Conservation (phyloP, 2,888 invertebrate species). For the Scaptomyza caliginosa region DNA sequence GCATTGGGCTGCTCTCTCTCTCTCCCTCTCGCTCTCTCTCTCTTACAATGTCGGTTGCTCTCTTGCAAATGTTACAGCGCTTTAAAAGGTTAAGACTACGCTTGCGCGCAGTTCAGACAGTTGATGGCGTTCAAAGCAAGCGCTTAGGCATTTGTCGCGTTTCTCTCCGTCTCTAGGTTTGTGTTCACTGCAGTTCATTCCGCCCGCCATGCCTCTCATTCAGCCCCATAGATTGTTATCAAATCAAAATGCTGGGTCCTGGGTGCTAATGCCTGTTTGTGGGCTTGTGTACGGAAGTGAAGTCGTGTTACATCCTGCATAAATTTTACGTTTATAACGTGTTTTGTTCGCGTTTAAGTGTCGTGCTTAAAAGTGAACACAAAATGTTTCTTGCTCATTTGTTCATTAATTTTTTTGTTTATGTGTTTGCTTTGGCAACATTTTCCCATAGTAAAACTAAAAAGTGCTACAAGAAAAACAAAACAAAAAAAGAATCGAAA, state of each 20-base stretch:
- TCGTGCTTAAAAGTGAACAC: conserved; percentile 25
- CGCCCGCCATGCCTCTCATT: not conserved
- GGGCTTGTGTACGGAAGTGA: conserved; percentile 31
- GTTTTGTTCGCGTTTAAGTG: conserved; percentile 28
- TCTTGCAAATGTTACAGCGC: conserved; percentile 23
- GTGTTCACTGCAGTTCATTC: conserved; percentile 22
- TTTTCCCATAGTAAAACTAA: conserved; percentile 62
- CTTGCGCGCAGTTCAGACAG: conserved; percentile 72
- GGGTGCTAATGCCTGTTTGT: not conserved
- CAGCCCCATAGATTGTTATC: conserved; percentile 17
- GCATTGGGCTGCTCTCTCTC: not conserved
- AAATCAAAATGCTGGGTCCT: conserved; percentile 6
- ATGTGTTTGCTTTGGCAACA: conserved; percentile 53
- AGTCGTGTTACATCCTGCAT: conserved; percentile 46
- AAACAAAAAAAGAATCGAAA: conserved; percentile 32
- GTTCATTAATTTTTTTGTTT: conserved; percentile 23
- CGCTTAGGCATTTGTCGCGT: conserved; percentile 68
- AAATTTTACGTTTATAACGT: conserved; percentile 31
- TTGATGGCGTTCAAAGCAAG: conserved; percentile 72
- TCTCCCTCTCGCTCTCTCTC: not conserved
- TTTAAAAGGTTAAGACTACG: conserved; percentile 63
- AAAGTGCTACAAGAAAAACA: conserved; percentile 38
- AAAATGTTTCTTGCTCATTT: conserved; percentile 11
- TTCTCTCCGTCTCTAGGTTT: conserved; percentile 23
- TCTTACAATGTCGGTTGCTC: no score